Evolutionary conservation across 2,113 vertebrate species (phyloP), one percentile per base, ranked within the genome.

Genomic region (Gallinago media): DNA sequence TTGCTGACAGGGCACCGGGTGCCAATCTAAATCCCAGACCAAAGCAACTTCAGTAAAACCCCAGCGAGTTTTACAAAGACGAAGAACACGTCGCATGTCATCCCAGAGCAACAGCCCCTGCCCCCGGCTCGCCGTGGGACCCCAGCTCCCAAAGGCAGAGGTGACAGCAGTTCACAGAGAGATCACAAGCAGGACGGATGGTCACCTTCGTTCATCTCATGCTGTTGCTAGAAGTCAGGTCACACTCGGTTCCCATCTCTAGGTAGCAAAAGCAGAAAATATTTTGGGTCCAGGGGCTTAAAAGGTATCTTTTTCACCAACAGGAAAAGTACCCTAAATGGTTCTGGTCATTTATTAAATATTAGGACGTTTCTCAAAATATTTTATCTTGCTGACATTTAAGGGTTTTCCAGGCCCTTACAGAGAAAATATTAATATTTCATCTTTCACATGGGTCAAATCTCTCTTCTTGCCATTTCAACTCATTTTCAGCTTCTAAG

Each of bases 131-230:
- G 32, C n/a, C 1, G 6, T 17, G 66, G 72, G 75, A 63, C 6
- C 11, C 25, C 0, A 0, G 32, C 18, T 75, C 58, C 56, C 81
- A 71, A 59, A 63, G 0, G 9, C 54, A 58, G 58, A 0, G 0
- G 15, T 21, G 32, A 71, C 0, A 1, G 58, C 16, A 44, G 14
- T 18, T 34, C 2, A 3, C 26, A 59, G 61, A 44, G 26, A 31
- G 25, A 50, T 17, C 1, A 2, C 61, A 63, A 81, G 34, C 32
- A 85, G 62, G 54, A 25, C 2, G 4, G 32, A 21, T 6, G 6
- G 32, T 44, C n/a, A 46, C 17, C 22, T 67, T 23, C 12, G 40
- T 63, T 68, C 31, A 34, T 50, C 36, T 82, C 81, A 31, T 11
- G 14, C 21, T 38, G 3, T 21, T 58, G 16, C 66, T 25, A 65